Conservation (phyloP, 2,888 invertebrate species). For the Chrysolina americana region DNA sequence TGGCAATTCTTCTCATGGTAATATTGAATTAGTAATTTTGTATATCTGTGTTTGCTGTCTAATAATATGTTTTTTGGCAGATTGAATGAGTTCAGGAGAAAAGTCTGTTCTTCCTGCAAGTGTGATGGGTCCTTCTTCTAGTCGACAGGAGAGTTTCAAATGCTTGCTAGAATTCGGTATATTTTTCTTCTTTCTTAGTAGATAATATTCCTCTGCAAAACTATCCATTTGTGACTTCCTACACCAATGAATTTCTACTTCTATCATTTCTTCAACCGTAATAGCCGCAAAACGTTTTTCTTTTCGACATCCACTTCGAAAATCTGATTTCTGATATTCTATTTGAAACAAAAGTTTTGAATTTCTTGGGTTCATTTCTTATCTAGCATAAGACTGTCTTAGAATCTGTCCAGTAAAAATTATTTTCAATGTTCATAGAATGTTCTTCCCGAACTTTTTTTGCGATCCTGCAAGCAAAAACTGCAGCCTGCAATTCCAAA, state of each 20-base stretch:
- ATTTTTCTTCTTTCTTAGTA: not conserved
- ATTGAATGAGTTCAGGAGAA: not conserved
- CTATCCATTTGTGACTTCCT: not conserved
- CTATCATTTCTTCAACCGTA: not conserved
- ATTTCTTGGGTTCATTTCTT: slow-evolving; percentile 5
- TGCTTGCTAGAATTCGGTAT: not conserved
- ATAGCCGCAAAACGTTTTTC: not conserved
- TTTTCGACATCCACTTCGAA: not conserved
- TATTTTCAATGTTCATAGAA: not conserved
- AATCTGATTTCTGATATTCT: slow-evolving; percentile 10
- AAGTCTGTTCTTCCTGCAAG: not conserved
- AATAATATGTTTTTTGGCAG: not conserved
- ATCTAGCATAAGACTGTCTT: slow-evolving; percentile 10
- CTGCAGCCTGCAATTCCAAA: slow-evolving; percentile 16
- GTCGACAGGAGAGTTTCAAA: not conserved
- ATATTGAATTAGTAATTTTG: not conserved
- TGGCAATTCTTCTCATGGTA: not conserved
- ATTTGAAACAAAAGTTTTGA: not conserved
- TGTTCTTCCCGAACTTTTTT: not conserved
- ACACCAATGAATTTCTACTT: not conserved
- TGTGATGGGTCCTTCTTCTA: not conserved
- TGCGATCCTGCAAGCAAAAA: not conserved
- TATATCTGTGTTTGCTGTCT: not conserved
- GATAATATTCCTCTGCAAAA: slow-evolving; percentile 6
- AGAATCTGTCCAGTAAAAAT: not conserved